Percentiles rank a stretch among this genome's conserved stretches.
Conservation (phyloP, 2,113 vertebrate genomes). For the Camarhynchus parvulus region DNA sequence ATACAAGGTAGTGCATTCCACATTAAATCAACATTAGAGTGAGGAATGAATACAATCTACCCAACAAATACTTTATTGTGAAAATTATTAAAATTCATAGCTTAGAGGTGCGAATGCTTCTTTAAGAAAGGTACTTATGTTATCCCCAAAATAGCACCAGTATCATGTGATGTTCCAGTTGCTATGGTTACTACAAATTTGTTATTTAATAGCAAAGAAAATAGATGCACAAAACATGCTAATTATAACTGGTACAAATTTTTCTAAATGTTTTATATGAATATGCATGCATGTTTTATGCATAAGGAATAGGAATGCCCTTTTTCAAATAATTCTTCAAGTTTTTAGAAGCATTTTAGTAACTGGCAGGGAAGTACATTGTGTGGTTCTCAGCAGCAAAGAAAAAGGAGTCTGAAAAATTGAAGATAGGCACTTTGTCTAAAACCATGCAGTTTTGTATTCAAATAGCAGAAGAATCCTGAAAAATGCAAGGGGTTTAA, state of each 20-base stretch:
- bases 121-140: slow-evolving; percentile 84
- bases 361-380: slow-evolving; percentile 31
- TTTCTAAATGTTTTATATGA: slow-evolving; percentile 81
- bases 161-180: slow-evolving; percentile 81
- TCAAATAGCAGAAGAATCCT: slow-evolving; percentile 26
- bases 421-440: slow-evolving; percentile 43
- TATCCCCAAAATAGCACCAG: slow-evolving; percentile 82
- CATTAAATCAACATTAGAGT: background rate
- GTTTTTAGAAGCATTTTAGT: slow-evolving; percentile 60
- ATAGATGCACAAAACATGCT: slow-evolving; percentile 86
- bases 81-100: slow-evolving; percentile 71
- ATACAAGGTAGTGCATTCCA: background rate
- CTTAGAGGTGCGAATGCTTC: slow-evolving; percentile 75
- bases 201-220: slow-evolving; percentile 87
- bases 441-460: slow-evolving; percentile 12
- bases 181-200: slow-evolving; percentile 86
- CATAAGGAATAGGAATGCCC: slow-evolving; percentile 76
- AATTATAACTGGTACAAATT: slow-evolving; percentile 85
- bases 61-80: slow-evolving; percentile 42
- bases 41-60: slow-evolving; percentile 31
- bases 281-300: slow-evolving; percentile 81
- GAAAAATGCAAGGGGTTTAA: slow-evolving; percentile 9
- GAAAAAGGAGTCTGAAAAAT: slow-evolving; percentile 19
- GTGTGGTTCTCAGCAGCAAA: slow-evolving; percentile 15
- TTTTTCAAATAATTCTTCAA: slow-evolving; percentile 72